Evolutionary conservation across 1,140 invertebrate genomes (phyloP), one percentile per base, ranked within the genome.

Genomic region (Cotesia chilonis): DNA sequence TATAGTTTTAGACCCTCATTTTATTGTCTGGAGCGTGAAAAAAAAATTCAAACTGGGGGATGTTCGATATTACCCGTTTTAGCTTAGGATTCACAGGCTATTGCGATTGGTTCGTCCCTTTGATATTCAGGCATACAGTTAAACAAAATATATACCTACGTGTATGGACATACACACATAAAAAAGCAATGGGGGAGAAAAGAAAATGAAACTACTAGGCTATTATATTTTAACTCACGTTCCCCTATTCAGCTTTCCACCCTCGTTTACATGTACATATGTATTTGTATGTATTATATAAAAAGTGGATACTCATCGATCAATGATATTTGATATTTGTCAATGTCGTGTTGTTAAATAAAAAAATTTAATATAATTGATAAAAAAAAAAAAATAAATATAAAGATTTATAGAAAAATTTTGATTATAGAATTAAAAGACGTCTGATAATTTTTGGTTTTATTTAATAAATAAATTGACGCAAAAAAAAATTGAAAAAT

Each of bases 261-360:
- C 59, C 47, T 35, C 69, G 17, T 35, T 28, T 47, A 47, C 7
- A 6, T 47, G 6, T 47, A 47, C 41, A 47, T 9, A 47, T 47
- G 6, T 47, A 47, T 47, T 9, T 47, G 2, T 10, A 47, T 47
- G 41, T 47, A 47, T 28, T 41, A 51, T 61, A 5, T 28, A 35
- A 57, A 6, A 47, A 6, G 10, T 47, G 41, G 41, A 60, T 38
- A 28, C 74, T 72, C 69, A 64, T 74, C 38, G 57, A 73, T 78
- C 68, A 69, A 70, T 41, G 12, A 54, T 68, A 69, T 60, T n/a
- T 64, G 36, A 68, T 20, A 28, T 35, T 10, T 55, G 36, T 12
- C 17, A 36, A 47, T 47, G 41, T 47, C 41, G 41, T 47, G 6
- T 41, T 41, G 5, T 47, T 9, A 47, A 47, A 47, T 9, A 4